Evolutionary conservation across 2,113 vertebrate species (phyloP).

Genomic region (Telmatochromis bifrenatus): DNA sequence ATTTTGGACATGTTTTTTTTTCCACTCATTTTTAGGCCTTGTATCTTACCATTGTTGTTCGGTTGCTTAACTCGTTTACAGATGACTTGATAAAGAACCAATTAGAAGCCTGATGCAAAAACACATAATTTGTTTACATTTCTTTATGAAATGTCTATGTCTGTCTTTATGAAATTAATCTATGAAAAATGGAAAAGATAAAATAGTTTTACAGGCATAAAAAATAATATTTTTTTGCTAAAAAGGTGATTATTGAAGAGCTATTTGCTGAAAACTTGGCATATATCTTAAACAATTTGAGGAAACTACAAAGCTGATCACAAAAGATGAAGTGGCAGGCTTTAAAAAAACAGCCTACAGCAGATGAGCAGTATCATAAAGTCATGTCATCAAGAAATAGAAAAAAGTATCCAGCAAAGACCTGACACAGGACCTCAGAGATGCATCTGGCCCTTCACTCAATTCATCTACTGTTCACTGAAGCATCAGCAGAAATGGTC

Average conservation of each 20-base stretch:
- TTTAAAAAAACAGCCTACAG: background rate
- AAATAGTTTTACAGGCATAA: background rate
- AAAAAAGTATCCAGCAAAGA: background rate
- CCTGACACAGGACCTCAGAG: background rate
- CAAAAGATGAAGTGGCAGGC: background rate
- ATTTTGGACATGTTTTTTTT: background rate
- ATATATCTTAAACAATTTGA: background rate
- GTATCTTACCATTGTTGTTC: background rate
- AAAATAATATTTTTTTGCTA: background rate
- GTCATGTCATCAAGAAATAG: background rate
- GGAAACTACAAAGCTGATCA: background rate
- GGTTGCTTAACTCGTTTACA: background rate
- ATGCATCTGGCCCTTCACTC: background rate
- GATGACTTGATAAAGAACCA: background rate
- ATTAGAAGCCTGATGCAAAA: background rate
- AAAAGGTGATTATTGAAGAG: background rate
- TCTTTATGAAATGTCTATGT: background rate
- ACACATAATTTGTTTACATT: background rate
- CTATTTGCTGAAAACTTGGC: background rate
- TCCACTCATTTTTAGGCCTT: background rate
- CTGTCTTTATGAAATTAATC: background rate
- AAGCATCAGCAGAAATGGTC: background rate
- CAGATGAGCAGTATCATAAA: background rate
- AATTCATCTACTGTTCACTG: background rate
- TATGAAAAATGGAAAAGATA: background rate